phyloP scores from a whole-genome alignment of 2,113 vertebrate genomes.

The Cyanoramphus novaezelandiae region DNA sequence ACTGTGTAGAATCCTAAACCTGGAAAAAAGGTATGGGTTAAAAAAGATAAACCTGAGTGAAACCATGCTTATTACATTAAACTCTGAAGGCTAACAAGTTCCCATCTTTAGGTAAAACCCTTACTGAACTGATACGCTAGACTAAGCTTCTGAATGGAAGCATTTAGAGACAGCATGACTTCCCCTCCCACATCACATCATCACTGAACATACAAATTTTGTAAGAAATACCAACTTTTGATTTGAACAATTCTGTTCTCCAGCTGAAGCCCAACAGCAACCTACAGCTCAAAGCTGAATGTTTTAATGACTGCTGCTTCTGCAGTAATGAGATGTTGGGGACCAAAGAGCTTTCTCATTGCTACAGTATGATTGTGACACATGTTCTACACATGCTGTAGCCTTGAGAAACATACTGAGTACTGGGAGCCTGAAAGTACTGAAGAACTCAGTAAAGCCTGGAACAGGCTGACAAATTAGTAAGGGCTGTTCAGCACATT shows the following conservation, averaged over 20 bases:
- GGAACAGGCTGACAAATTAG: background rate
- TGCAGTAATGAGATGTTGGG: background rate
- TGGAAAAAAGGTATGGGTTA: background rate
- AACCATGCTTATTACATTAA: background rate
- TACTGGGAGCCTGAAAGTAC: background rate
- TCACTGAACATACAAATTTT: background rate
- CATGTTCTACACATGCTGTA: background rate
- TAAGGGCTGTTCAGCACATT: background rate
- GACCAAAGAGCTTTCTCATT: background rate
- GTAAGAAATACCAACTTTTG: background rate
- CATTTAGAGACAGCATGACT: background rate
- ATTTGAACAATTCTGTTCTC: background rate
- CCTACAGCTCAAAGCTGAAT: background rate
- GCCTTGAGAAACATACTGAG: accelerated
- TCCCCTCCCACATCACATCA: accelerated
- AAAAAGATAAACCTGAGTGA: background rate
- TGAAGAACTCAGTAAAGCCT: background rate
- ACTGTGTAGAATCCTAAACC: background rate
- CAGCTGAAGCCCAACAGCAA: background rate
- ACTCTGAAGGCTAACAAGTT: background rate
- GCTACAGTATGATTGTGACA: background rate
- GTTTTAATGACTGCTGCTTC: background rate
- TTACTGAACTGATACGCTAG: background rate
- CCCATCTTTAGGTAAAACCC: background rate
- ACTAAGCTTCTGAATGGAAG: background rate